Evolutionary conservation across 2,797 vertebrate species (phyloP), one percentile per base, ranked within the genome.

Genomic region (Tapera naevia): DNA sequence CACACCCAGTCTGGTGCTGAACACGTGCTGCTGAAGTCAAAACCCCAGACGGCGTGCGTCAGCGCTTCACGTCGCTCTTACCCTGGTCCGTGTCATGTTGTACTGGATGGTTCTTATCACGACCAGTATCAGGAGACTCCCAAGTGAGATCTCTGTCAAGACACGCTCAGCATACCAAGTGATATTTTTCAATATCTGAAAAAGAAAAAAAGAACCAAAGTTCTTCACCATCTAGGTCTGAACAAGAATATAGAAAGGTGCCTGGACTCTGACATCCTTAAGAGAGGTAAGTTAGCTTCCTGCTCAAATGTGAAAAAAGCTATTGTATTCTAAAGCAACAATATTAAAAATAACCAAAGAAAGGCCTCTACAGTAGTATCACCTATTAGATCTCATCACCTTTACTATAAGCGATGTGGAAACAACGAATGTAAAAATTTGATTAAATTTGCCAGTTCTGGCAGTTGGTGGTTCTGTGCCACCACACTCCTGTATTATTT

Each of bases 21-120:
- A 56, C 46, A 43, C 18, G 13, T 11, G 23, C 19, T 43, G 24
- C 5, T 28, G 25, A 57, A 71, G 17, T 41, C 18, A 13, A 37
- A 74, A 83, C 56, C 19, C 58, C 15, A 19, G 13, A 35, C 5
- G 2, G 41, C 1, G 5, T 43, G 61, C 2, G 0, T 15, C 64
- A 90, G 33, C 1, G 8, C n/a, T 50, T 39, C 33, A 15, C 0
- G 0, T 6, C 83, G 58, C 64, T 86, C 98, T 98, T 96, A 99
- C 99, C 98, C 99, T 98, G 39, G 99, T 99, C 74, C 99, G 98
- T 22, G 99, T 99, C 99, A 99, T 99, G 98, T 99, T 99, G 97
- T 99, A 99, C 91, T 99, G 99, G 95, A 99, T 99, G 95, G 99
- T 99, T 97, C 99, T 98, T 96, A 99, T 99, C 89, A 99, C 99